Conservation (phyloP, 2,797 vertebrate species). For the Paramormyrops hopkinsi region DNA sequence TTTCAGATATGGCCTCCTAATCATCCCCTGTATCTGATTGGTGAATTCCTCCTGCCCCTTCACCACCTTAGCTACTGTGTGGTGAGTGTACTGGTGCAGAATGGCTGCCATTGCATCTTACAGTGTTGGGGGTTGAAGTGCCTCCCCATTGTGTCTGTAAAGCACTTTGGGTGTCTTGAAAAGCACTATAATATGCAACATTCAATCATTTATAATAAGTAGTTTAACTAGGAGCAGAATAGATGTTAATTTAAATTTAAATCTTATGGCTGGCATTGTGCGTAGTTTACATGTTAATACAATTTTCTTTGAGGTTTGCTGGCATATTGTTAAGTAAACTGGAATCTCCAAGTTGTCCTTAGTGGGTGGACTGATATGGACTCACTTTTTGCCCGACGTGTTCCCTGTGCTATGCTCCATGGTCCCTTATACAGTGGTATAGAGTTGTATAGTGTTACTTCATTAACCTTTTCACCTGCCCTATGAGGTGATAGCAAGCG, state of each 20-base stretch:
- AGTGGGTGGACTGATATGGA: not conserved
- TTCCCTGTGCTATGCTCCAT: not conserved
- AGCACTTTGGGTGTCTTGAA: not conserved
- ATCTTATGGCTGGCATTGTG: not conserved
- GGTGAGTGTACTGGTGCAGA: not conserved
- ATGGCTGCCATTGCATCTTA: not conserved
- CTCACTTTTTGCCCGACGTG: not conserved
- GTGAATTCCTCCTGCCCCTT: not conserved
- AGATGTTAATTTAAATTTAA: not conserved
- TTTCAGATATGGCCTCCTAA: not conserved
- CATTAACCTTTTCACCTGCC: not conserved
- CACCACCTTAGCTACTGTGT: not conserved
- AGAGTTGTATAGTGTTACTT: not conserved
- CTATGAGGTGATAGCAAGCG: not conserved
- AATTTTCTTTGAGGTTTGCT: not conserved
- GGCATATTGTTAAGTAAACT: not conserved
- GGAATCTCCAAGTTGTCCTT: not conserved
- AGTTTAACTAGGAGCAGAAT: not conserved
- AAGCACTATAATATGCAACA: not conserved
- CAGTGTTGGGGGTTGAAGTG: not conserved
- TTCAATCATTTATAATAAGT: not conserved
- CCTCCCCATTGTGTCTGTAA: not conserved
- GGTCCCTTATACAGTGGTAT: not conserved
- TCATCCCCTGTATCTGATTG: not conserved
- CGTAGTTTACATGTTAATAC: not conserved